A percentile compares a stretch with the other conserved stretches of the same genome.
Evolutionary conservation across 2,797 vertebrate genomes (phyloP).

Genomic region (Tapirus indicus): DNA sequence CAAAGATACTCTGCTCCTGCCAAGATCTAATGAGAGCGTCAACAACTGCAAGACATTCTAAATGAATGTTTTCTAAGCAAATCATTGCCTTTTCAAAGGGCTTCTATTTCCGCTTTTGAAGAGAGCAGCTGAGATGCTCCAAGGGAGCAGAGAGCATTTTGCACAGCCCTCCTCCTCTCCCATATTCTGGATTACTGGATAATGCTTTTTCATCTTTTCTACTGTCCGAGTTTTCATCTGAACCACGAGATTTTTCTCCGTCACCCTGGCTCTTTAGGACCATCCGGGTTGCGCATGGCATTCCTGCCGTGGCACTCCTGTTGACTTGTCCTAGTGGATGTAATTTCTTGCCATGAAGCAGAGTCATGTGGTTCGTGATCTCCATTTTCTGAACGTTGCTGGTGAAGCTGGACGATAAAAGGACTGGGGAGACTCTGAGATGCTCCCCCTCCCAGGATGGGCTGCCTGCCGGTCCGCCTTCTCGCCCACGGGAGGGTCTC

Average conservation of each 20-base stretch:
- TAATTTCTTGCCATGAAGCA: slow-evolving; percentile 50
- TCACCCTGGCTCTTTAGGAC: slow-evolving; percentile 73
- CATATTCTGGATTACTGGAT: neutral
- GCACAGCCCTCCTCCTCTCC: neutral
- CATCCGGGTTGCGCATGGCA: slow-evolving; percentile 56
- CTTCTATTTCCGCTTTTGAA: slow-evolving; percentile 81
- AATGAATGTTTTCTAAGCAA: slow-evolving; percentile 87
- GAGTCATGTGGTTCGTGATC: slow-evolving; percentile 40
- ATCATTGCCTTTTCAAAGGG: slow-evolving; percentile 83
- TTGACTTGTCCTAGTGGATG: slow-evolving; percentile 76
- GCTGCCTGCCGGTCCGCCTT: neutral
- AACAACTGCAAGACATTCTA: slow-evolving; percentile 84
- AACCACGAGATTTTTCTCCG: slow-evolving; percentile 60
- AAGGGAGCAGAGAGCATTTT: slow-evolving; percentile 47
- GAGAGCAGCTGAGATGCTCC: slow-evolving; percentile 63
- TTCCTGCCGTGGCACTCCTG: slow-evolving; percentile 65
- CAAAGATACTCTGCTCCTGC: slow-evolving; percentile 73
- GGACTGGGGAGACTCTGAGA: accelerated
- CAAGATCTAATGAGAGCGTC: slow-evolving; percentile 84
- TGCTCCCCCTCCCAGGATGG: accelerated
- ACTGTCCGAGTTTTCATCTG: slow-evolving; percentile 59
- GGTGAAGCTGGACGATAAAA: neutral
- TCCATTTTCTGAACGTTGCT: neutral
- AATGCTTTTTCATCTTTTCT: slow-evolving; percentile 38
- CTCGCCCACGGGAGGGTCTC: neutral